Evolutionary conservation across 2,113 vertebrate species (phyloP).

Genomic region (Ranitomeya variabilis): DNA sequence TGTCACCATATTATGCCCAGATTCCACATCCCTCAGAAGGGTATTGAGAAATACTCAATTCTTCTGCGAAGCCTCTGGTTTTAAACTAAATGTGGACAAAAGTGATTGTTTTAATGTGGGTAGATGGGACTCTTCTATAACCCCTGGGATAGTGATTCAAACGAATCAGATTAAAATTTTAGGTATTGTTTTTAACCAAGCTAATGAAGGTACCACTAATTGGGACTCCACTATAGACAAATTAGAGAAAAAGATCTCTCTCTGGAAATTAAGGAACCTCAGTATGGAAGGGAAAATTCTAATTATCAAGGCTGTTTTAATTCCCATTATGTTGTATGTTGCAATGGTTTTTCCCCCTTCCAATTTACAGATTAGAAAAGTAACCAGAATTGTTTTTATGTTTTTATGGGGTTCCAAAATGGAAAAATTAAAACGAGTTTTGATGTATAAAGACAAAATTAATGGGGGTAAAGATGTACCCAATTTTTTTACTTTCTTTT

Average conservation of each 20-base stretch:
- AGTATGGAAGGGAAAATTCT: background rate
- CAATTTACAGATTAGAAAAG: background rate
- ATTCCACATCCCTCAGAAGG: background rate
- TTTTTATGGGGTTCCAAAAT: slow-evolving; percentile 12
- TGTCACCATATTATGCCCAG: background rate
- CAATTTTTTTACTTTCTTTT: no score
- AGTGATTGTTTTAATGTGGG: background rate
- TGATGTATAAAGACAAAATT: background rate
- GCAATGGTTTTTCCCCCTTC: background rate
- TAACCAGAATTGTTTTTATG: background rate
- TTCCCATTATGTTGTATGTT: background rate
- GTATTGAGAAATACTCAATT: background rate
- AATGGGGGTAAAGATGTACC: background rate
- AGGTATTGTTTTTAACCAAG: background rate
- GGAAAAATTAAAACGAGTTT: background rate
- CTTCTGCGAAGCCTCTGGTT: background rate
- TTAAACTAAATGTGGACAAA: background rate
- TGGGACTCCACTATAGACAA: no score
- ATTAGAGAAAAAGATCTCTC: no score
- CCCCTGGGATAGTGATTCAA: background rate
- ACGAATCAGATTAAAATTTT: background rate
- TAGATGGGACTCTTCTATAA: background rate
- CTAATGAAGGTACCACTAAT: background rate
- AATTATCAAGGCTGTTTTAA: background rate
- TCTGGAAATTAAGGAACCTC: background rate